A percentile compares a stretch with the other conserved stretches of the same genome.
Evolutionary conservation across 2,113 vertebrate species (phyloP).

Genomic region (Fregetta grallaria): DNA sequence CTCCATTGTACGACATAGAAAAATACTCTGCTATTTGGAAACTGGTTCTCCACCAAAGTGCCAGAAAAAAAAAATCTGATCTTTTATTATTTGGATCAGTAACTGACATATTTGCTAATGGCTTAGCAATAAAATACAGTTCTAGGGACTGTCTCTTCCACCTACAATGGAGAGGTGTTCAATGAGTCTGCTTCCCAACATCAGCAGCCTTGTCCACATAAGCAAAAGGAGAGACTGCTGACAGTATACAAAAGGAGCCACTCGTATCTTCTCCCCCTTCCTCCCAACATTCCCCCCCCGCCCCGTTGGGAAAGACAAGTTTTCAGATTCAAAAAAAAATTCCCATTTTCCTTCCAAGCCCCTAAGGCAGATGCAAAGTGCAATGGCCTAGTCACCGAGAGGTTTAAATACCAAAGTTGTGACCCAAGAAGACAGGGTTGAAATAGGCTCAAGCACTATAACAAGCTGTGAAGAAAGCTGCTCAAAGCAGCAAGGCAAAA

Average conservation of each 20-base stretch:
- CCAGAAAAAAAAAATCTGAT: neutral
- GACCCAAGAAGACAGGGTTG: neutral
- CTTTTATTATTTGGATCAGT: neutral
- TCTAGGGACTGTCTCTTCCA: neutral
- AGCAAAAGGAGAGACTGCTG: neutral
- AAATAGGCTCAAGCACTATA: neutral
- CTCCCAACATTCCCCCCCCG: neutral
- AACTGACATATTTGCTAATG: neutral
- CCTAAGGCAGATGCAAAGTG: neutral
- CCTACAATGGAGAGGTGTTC: fast-evolving
- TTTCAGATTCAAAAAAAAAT: neutral
- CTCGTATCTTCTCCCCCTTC: neutral
- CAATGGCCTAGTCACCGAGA: neutral
- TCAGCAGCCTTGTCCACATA: neutral
- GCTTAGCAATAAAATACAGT: neutral
- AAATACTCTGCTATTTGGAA: neutral
- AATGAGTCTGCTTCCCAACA: neutral
- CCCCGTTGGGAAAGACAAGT: neutral
- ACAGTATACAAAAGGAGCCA: neutral
- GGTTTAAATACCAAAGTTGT: neutral
- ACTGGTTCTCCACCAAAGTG: neutral
- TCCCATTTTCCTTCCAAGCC: neutral
- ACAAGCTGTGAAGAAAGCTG: neutral
- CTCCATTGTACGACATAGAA: neutral
- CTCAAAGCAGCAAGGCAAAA: neutral